Percentiles rank a stretch among this genome's conserved stretches.
These are phyloP conservation scores for Odontocolon sp. DNA, from an alignment of 2,888 invertebrate species.

Conservation along the genomic window DNA sequence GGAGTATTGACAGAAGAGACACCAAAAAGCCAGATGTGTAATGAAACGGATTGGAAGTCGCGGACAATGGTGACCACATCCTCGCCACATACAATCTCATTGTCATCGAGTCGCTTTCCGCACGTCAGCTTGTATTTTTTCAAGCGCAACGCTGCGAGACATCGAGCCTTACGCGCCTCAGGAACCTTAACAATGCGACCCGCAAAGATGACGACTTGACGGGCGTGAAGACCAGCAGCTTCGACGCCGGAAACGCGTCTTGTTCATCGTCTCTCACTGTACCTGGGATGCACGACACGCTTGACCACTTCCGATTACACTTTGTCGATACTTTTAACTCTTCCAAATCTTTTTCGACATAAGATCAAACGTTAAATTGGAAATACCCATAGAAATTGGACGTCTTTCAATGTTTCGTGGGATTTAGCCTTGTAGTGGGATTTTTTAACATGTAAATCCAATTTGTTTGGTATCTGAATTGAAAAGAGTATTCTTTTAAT, in stretches of 20 bases:
- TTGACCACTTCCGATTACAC: conserved; percentile 34
- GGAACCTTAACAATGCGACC: neutral
- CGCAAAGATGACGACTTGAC: neutral
- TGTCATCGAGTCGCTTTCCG: conserved; percentile 64
- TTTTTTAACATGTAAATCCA: too few species aligned
- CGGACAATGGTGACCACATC: conserved; percentile 67
- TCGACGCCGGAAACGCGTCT: conserved; percentile 45
- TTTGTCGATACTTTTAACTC: conserved; percentile 2
- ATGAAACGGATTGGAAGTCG: conserved; percentile 63
- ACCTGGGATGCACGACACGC: conserved; percentile 15
- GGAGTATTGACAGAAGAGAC: conserved; percentile 57
- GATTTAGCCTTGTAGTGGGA: too few species aligned
- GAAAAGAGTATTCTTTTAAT: too few species aligned
- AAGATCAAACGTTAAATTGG: too few species aligned
- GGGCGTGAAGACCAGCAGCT: conserved; percentile 18
- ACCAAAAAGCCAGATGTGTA: conserved; percentile 60
- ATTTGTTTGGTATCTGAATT: too few species aligned
- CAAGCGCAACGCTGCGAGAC: neutral
- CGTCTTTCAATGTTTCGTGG: too few species aligned
- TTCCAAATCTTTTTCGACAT: too few species aligned
- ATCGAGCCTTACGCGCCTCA: neutral
- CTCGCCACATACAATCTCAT: conserved; percentile 67
- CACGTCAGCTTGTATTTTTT: conserved; percentile 59
- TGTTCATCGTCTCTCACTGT: conserved; percentile 22
- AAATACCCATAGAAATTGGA: too few species aligned